These are phyloP conservation scores for Ahaetulla prasina DNA, from an alignment of 2,113 vertebrate genomes.

Conservation along the genomic window DNA sequence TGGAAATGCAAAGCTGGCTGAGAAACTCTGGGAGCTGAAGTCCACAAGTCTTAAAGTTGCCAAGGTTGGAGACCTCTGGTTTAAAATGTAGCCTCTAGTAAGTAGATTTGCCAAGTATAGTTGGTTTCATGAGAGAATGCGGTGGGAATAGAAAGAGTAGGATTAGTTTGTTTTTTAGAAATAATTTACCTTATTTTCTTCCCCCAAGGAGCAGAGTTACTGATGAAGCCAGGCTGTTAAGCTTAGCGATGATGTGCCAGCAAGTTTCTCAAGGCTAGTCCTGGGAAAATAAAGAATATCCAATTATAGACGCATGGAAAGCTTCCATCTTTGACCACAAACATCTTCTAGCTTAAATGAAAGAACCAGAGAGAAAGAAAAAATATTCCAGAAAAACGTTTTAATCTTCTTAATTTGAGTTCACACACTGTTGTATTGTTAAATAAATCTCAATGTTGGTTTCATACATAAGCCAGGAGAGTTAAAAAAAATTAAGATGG, in stretches of 20 bases:
- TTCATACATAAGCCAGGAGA: not conserved
- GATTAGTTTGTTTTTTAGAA: not conserved
- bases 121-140: not conserved
- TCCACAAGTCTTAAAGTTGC: too few species aligned
- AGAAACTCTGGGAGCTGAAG: too few species aligned
- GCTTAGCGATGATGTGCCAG: not conserved
- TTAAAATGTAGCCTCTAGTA: not conserved
- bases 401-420: not conserved
- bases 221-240: not conserved
- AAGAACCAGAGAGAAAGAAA: not conserved
- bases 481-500: not conserved
- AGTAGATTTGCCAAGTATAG: not conserved
- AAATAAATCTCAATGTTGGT: not conserved
- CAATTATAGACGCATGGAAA: not conserved
- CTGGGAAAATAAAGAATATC: not conserved
- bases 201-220: not conserved
- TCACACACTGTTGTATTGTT: not conserved
- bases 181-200: not conserved
- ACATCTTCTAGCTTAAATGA: not conserved
- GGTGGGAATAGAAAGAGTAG: not conserved
- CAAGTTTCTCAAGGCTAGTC: not conserved
- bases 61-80: not conserved
- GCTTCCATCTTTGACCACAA: not conserved
- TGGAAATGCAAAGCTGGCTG: too few species aligned
- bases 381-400: not conserved